phyloP scores from a whole-genome alignment of 2,113 vertebrate genomes.

The Psilopogon haemacephalus region DNA sequence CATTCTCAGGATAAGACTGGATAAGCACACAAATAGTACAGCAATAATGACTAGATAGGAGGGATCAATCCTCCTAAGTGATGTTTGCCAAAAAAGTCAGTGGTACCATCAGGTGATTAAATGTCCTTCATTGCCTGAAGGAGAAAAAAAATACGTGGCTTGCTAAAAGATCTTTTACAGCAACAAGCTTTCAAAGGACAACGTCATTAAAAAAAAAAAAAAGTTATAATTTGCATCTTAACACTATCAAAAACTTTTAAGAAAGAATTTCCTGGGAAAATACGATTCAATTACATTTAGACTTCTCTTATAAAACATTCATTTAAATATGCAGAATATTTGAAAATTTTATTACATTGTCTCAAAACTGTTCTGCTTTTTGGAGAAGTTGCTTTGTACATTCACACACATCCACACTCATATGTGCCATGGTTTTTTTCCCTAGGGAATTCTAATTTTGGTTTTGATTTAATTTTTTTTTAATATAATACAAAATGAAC shows the following conservation, averaged over 20 bases:
- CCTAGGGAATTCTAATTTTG: not conserved
- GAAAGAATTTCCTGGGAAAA: not conserved
- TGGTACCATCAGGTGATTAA: not conserved
- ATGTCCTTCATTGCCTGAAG: not conserved
- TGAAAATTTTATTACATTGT: not conserved
- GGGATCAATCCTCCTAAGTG: not conserved
- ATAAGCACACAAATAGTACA: not conserved
- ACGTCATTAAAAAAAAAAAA: too few species aligned
- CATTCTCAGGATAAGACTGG: not conserved
- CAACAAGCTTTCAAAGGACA: not conserved
- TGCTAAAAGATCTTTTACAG: not conserved
- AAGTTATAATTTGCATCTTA: not conserved
- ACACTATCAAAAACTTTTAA: not conserved
- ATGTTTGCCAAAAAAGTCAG: not conserved
- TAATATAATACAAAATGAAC: not conserved
- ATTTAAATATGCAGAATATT: not conserved
- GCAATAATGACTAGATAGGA: not conserved
- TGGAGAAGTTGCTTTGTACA: not conserved
- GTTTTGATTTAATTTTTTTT: not conserved
- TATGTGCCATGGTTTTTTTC: rapidly evolving
- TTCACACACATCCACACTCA: rapidly evolving
- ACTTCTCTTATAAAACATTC: not conserved
- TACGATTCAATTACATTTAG: not conserved
- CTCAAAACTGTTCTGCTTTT: not conserved
- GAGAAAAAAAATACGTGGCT: not conserved